phyloP scores from a whole-genome alignment of 2,797 vertebrate species.

The Anguilla pacifica region DNA sequence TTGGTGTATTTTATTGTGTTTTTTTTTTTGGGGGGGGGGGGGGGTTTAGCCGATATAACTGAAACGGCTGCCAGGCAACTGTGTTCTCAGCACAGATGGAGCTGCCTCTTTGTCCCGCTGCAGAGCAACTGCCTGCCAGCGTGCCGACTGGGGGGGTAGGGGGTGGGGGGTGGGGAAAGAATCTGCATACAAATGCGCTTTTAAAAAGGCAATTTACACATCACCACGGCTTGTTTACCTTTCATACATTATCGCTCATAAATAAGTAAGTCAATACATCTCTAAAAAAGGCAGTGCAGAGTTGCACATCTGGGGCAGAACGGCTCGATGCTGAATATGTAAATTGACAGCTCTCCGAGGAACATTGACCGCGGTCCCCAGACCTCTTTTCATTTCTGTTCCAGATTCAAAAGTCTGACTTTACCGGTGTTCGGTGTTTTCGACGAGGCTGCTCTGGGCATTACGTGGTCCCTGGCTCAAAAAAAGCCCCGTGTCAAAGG shows the following conservation, averaged over 20 bases:
- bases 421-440: neutral
- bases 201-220: conserved; percentile 42
- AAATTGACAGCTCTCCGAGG: conserved; percentile 58
- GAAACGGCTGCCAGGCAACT: conserved; percentile 68
- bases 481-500: conserved; percentile 7
- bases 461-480: neutral
- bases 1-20: neutral
- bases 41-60: conserved; percentile 50
- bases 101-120: conserved; percentile 39
- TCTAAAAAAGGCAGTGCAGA: conserved; percentile 20
- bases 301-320: conserved; percentile 14
- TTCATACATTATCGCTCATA: conserved; percentile 29
- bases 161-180: neutral
- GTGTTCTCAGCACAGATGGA: conserved; percentile 81
- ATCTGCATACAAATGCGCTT: conserved; percentile 35
- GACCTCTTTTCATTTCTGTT: neutral
- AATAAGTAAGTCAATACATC: conserved; percentile 33
- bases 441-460: conserved; percentile 8
- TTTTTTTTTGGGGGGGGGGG: neutral
- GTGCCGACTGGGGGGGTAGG: neutral
- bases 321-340: conserved; percentile 59
- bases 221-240: conserved; percentile 41
- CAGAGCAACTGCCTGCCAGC: conserved; percentile 16
- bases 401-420: neutral
- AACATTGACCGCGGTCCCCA: conserved; percentile 40